Conservation (phyloP, 2,888 invertebrate genomes). For the Watsonalla cultraria region DNA sequence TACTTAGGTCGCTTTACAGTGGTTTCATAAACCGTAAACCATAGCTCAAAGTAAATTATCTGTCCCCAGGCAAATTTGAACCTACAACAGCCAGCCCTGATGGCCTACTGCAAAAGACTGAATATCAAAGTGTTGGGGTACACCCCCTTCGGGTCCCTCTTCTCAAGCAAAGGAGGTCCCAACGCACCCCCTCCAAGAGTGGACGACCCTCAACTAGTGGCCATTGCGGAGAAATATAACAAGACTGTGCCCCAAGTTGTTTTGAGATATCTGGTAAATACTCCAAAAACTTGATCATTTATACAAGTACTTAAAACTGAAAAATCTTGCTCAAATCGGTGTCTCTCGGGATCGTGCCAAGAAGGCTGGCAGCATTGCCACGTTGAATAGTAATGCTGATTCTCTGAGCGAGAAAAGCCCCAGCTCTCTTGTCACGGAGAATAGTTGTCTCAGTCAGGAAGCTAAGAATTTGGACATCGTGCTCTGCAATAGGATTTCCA, state of each 20-base stretch:
- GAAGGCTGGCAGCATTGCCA: no score
- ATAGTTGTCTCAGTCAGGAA: no score
- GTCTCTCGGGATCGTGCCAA: no score
- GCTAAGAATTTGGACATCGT: no score
- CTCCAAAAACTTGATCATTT: not conserved
- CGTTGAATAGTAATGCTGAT: not conserved
- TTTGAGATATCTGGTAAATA: conserved; percentile 81
- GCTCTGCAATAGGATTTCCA: no score
- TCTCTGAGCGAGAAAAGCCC: not conserved
- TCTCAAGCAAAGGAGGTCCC: conserved; percentile 59
- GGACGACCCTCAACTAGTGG: conserved; percentile 70
- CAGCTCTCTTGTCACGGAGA: no score
- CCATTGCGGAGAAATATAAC: conserved; percentile 78
- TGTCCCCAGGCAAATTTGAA: conserved; percentile 78
- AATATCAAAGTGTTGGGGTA: conserved; percentile 84
- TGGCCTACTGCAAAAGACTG: conserved; percentile 81
- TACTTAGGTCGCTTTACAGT: no score
- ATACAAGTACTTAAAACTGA: not conserved
- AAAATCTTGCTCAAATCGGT: not conserved
- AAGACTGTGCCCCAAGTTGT: conserved; percentile 82
- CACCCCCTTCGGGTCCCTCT: conserved; percentile 83
- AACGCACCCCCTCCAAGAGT: conserved; percentile 74
- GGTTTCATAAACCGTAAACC: no score
- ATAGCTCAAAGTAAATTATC: not conserved
- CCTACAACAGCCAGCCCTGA: conserved; percentile 83